phyloP scores from a whole-genome alignment of 1,140 invertebrate species.

The Heterodera schachtii region DNA sequence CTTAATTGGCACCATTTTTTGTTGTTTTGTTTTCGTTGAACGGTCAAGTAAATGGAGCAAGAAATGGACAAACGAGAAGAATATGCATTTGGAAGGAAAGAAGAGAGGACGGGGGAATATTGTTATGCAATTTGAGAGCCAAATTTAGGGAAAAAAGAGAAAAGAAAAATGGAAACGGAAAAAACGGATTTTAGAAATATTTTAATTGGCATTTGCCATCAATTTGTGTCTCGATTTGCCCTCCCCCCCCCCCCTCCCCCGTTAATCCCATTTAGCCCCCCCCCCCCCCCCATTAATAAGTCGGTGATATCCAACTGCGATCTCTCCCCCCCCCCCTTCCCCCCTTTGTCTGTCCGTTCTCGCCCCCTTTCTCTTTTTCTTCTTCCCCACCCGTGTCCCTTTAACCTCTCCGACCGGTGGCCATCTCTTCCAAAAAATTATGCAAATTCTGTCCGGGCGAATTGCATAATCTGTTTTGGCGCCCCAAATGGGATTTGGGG shows the following conservation, averaged over 20 bases:
- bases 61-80: not conserved
- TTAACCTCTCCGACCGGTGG: slow-evolving; percentile 1
- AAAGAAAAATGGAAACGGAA: not conserved
- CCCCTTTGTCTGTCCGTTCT: no score
- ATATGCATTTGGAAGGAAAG: not conserved
- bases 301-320: not conserved
- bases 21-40: not conserved
- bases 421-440: slow-evolving; percentile 12
- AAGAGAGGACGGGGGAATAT: not conserved
- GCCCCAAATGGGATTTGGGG: slow-evolving; percentile 5
- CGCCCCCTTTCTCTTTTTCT: not conserved
- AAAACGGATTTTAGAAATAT: slow-evolving; percentile 3
- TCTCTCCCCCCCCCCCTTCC: not conserved
- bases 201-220: not conserved
- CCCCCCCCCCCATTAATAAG: no score
- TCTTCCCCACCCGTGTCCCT: not conserved
- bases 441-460: slow-evolving; percentile 19
- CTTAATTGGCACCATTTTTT: not conserved
- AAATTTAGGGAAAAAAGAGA: not conserved
- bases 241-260: no score
- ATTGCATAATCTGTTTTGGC: slow-evolving; percentile 34
- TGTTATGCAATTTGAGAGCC: not conserved
- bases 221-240: not conserved
- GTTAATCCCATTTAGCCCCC: not conserved
- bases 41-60: not conserved